These are phyloP conservation scores for Rhynchophorus ferrugineus DNA, from an alignment of 1,140 invertebrate genomes.

Conservation along the genomic window DNA sequence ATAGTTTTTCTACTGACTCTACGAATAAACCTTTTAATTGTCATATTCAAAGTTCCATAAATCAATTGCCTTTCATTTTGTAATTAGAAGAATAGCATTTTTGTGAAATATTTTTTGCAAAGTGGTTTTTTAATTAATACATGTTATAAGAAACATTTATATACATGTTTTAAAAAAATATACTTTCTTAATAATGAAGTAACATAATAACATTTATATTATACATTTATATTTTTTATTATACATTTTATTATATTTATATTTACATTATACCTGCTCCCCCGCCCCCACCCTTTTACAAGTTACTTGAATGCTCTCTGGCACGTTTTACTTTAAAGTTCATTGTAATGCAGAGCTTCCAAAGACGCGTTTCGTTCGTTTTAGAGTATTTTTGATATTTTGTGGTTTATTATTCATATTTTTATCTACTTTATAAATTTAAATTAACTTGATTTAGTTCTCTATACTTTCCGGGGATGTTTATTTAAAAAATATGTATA, in stretches of 20 bases:
- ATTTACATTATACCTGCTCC: neutral
- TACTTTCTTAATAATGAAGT: neutral
- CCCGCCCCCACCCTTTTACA: neutral
- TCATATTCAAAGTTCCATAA: no score
- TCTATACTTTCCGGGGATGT: no score
- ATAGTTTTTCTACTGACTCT: no score
- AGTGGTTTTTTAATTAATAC: slow-evolving; percentile 16
- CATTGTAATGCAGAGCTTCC: neutral
- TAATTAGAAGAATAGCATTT: no score
- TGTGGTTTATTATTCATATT: neutral
- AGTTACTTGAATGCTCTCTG: neutral
- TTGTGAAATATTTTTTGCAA: no score
- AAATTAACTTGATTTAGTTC: no score
- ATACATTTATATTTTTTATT: no score
- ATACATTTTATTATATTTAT: no score
- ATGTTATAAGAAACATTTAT: neutral
- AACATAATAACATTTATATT: neutral
- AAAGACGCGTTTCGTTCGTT: neutral
- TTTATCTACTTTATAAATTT: no score
- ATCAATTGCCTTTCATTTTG: no score
- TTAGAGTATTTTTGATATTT: neutral
- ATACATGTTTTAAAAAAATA: neutral
- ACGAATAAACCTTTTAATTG: no score
- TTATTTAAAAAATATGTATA: no score
- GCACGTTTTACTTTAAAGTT: neutral